Conservation (phyloP, 1,140 invertebrate species). For the Diuraphis noxia region DNA sequence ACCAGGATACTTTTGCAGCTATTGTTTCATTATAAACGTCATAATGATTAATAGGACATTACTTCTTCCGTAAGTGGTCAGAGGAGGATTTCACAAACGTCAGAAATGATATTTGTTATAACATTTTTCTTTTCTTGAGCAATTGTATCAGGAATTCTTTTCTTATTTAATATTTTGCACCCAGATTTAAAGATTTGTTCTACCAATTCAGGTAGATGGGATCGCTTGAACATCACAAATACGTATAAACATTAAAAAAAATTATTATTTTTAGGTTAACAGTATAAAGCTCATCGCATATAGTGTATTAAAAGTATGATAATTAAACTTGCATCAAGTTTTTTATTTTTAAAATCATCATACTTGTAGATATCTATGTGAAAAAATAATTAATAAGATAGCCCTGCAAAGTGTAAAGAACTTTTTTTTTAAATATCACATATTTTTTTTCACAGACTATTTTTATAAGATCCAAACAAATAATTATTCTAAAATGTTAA, state of each 20-base stretch:
- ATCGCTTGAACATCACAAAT: neutral
- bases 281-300: neutral
- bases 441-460: neutral
- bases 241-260: neutral
- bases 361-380: too few species aligned
- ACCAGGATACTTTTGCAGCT: conserved; percentile 33
- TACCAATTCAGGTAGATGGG: neutral
- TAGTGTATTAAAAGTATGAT: neutral
- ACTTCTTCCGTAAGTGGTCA: neutral
- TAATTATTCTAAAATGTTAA: neutral
- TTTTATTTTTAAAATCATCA: neutral
- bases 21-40: conserved; percentile 53
- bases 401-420: neutral
- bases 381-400: too few species aligned
- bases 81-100: conserved; percentile 24
- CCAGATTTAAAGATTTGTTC: neutral
- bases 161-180: conserved; percentile 9
- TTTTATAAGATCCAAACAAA: neutral
- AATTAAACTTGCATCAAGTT: neutral
- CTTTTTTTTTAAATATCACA: neutral
- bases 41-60: conserved; percentile 52
- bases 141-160: neutral
- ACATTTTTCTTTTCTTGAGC: neutral
- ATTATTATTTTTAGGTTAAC: neutral
- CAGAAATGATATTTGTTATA: conserved; percentile 51